These are phyloP conservation scores for Deroptyus accipitrinus DNA, from an alignment of 2,113 vertebrate genomes.

Conservation along the genomic window DNA sequence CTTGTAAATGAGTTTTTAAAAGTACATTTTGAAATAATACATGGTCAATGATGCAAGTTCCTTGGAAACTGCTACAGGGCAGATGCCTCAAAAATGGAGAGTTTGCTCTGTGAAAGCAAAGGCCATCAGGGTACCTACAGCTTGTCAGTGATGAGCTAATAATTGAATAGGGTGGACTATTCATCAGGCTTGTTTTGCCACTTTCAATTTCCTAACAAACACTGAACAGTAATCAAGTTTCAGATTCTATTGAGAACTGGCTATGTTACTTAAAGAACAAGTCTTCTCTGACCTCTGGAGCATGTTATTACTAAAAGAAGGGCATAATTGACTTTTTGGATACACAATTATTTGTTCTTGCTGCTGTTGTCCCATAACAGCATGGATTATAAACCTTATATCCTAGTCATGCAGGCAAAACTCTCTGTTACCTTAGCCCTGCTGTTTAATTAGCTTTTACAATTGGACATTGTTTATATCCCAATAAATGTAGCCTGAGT, in stretches of 20 bases:
- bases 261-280: neutral
- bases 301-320: constrained; percentile 13
- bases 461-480: constrained; percentile 55
- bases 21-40: neutral
- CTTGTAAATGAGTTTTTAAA: neutral
- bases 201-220: neutral
- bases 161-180: neutral
- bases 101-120: neutral
- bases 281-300: constrained; percentile 31
- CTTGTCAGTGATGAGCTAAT: neutral
- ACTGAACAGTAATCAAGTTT: neutral
- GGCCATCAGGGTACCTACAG: neutral
- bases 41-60: neutral
- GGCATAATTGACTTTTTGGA: constrained; percentile 26
- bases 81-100: neutral
- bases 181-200: neutral
- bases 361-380: neutral
- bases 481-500: constrained; percentile 32
- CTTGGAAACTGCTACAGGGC: neutral
- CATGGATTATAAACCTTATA: constrained; percentile 40
- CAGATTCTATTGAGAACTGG: neutral
- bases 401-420: constrained; percentile 26
- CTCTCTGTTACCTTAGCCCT: constrained; percentile 30
- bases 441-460: constrained; percentile 52
- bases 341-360: constrained; percentile 11